Conservation (phyloP, 2,888 invertebrate genomes). For the Seira sanloemensis region DNA sequence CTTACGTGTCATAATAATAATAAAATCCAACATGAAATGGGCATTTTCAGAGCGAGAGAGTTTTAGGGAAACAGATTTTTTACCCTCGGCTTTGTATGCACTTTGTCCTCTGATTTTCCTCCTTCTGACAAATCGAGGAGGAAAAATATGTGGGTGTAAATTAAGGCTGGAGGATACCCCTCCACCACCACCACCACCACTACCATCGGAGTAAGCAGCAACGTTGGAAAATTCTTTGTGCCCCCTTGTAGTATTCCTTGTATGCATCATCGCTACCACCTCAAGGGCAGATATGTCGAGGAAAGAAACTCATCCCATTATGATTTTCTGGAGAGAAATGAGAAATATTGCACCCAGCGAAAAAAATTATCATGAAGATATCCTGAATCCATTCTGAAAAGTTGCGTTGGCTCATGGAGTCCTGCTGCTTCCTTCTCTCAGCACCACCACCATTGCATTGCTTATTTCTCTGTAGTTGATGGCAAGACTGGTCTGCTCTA, state of each 20-base stretch:
- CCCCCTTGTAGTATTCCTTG: not conserved
- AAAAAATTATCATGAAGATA: conserved; percentile 1
- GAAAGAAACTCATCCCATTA: not conserved
- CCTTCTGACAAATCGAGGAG: no score
- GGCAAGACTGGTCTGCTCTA: no score
- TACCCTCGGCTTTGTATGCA: not conserved
- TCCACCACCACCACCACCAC: not conserved
- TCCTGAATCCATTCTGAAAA: not conserved
- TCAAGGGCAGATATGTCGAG: no score
- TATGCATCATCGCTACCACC: no score
- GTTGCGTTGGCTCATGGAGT: not conserved
- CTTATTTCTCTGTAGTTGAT: conserved; percentile 22
- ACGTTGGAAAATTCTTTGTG: not conserved
- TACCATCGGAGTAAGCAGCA: not conserved
- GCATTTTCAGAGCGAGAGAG: not conserved
- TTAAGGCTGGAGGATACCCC: not conserved
- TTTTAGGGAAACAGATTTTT: not conserved
- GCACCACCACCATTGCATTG: not conserved
- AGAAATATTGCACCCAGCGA: no score
- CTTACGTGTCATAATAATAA: not conserved
- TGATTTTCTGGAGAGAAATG: no score
- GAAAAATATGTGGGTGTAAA: not conserved
- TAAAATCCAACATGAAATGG: not conserved
- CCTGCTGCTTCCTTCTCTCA: conserved; percentile 30
- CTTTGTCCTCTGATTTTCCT: not conserved